Evolutionary conservation across 2,797 vertebrate species (phyloP).

Genomic region (Oryzias sinensis): DNA sequence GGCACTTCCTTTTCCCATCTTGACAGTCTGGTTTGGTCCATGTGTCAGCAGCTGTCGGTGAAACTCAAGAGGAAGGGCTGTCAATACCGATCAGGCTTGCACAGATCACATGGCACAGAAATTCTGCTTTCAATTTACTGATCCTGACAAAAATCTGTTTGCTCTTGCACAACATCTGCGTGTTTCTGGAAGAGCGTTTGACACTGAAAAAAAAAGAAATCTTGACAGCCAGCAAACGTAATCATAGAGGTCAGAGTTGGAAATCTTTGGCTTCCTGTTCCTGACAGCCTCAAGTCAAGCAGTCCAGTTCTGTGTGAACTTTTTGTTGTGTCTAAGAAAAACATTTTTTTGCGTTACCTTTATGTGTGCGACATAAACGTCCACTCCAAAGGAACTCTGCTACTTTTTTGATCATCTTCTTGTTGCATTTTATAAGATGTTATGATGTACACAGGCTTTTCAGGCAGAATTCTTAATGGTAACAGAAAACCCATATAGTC

Average conservation of each 20-base stretch:
- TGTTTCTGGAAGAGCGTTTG: background rate
- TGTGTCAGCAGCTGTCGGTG: background rate
- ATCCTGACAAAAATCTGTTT: conserved; percentile 20
- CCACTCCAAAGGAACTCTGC: no score
- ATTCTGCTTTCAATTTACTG: conserved; percentile 37
- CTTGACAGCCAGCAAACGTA: conserved; percentile 20
- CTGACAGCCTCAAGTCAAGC: conserved; percentile 1
- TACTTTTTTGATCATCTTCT: no score
- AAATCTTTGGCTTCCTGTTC: conserved; percentile 28
- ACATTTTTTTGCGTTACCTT: no score
- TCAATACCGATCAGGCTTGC: background rate
- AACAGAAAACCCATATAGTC: no score
- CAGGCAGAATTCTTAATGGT: no score
- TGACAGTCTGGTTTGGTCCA: background rate
- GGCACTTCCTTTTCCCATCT: background rate
- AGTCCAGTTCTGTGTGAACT: background rate
- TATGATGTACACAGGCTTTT: no score
- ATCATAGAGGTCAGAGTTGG: conserved; percentile 30
- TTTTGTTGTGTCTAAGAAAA: no score
- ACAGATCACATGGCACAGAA: conserved; percentile 7
- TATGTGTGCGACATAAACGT: no score
- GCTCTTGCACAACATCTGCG: conserved; percentile 5
- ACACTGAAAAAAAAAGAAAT: conserved; percentile 10
- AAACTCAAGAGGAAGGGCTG: background rate
- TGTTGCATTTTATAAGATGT: no score